Evolutionary conservation across 2,888 invertebrate genomes (phyloP), one percentile per base, ranked within the genome.

Genomic region (Protophormia terraenovae): DNA sequence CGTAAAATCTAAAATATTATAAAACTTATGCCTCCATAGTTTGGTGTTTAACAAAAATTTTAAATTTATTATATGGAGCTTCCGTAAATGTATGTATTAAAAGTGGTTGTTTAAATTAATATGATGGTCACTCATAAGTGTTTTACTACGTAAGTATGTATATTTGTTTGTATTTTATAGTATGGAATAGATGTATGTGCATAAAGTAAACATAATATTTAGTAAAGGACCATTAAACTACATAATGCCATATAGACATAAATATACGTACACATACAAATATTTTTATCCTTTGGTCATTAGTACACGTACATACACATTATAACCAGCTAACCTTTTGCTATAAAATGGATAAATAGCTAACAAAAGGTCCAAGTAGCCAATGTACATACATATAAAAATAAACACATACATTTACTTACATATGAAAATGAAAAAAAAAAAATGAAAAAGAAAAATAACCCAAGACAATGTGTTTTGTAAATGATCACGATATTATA

Each of bases 271-370:
- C 19, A 71, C 2, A 22, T 12, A 24, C 27, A 50, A 2, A 27
- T 14, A 62, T 41, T 53, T 66, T 24, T 35, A 47, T 66, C 66
- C 45, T 10, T 55, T 67, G 67, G 60, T 78, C 71, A 79, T 79
- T 71, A 78, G 58, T 64, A 22, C 55, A 79, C 32, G 53, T 83
- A 62, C 32, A 10, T 47, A n/a, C 22, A 47, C 24, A 19, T 35
- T 35, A 67, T 41, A 64, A 32, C 53, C 35, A 55, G 41, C 62
- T 62, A 83, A 79, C 41, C 69, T 83, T 67, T 79, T 38, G 45
- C 64, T 69, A 71, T 69, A 79, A 69, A 84, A 62, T 66, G 45
- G 55, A 75, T 75, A 75, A 79, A 71, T 75, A 66, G 60, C 79
- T 38, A 64, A 69, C 79, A 79, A 79, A 69, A 79, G 75, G 64